Percentiles rank a stretch among this genome's conserved stretches.
These are phyloP conservation scores for Vombatus ursinus DNA, from an alignment of 2,113 vertebrate species.

Conservation along the genomic window DNA sequence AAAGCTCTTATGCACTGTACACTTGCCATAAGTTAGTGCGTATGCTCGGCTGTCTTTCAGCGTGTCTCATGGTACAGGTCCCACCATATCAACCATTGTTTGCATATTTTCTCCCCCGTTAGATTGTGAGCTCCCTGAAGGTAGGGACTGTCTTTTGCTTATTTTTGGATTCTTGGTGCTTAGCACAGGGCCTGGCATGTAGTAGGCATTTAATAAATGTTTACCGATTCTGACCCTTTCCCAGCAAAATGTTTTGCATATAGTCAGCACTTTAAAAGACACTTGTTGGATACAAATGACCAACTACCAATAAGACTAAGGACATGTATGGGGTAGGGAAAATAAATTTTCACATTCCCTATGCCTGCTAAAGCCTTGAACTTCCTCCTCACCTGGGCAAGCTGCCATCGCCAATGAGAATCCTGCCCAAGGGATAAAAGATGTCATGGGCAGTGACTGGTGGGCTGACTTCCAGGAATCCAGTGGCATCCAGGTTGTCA, in stretches of 20 bases:
- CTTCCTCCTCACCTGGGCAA: background rate
- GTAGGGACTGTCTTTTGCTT: background rate
- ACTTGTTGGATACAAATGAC: too few species aligned
- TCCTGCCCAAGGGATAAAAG: slow-evolving; percentile 85
- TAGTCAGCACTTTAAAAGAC: background rate
- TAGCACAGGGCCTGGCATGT: too few species aligned
- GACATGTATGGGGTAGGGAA: too few species aligned
- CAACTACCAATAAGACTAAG: too few species aligned
- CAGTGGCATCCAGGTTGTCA: slow-evolving; percentile 86
- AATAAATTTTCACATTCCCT: background rate
- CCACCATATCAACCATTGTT: too few species aligned
- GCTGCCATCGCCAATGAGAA: slow-evolving; percentile 83
- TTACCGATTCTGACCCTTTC: background rate
- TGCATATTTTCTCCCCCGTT: background rate
- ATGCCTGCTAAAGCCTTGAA: background rate
- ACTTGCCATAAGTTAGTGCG: too few species aligned
- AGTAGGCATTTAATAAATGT: too few species aligned
- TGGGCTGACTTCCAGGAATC: slow-evolving; percentile 88
- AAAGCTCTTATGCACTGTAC: too few species aligned
- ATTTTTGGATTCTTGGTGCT: background rate
- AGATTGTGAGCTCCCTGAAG: background rate
- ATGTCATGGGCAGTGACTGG: slow-evolving; percentile 85
- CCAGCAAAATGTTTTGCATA: background rate
- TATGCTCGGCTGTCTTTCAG: too few species aligned
- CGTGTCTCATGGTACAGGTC: too few species aligned